phyloP scores from a whole-genome alignment of 2,888 invertebrate species.

The Trissonchulus sp. region DNA sequence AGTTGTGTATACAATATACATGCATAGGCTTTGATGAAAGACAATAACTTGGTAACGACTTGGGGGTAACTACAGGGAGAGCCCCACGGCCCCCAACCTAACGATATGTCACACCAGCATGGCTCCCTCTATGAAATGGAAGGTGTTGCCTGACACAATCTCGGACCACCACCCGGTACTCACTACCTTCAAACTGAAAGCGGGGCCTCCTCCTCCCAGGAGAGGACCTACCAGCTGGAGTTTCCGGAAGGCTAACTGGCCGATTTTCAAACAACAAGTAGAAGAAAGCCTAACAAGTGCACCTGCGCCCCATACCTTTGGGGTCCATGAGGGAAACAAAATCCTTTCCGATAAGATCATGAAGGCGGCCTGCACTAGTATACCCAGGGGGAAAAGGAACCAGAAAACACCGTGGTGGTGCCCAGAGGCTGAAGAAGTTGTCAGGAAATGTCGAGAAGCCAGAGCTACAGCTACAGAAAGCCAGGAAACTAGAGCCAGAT shows the following conservation, averaged over 20 bases:
- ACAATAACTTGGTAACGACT: too few species aligned
- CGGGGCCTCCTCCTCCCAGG: not conserved
- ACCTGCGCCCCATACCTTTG: not conserved
- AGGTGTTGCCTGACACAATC: not conserved
- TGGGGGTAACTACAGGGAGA: not conserved
- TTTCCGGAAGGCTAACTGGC: not conserved
- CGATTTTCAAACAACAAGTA: not conserved
- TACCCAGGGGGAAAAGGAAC: not conserved
- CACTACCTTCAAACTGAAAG: not conserved
- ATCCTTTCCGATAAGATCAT: not conserved
- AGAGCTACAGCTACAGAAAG: not conserved
- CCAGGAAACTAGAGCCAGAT: not conserved
- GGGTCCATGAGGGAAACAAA: not conserved
- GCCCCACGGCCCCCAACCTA: not conserved
- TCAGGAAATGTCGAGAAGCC: not conserved
- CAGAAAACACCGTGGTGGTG: slow-evolving; percentile 1
- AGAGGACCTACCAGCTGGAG: not conserved
- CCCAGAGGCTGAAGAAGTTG: not conserved
- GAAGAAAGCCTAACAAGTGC: not conserved
- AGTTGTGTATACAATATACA: too few species aligned
- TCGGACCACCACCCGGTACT: not conserved
- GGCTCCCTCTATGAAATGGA: not conserved
- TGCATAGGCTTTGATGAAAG: too few species aligned
- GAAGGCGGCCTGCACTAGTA: not conserved
- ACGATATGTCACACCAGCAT: not conserved